A percentile compares a stretch with the other conserved stretches of the same genome.
phyloP scores from a whole-genome alignment of 2,113 vertebrate genomes.

The Aleadryas rufinucha region DNA sequence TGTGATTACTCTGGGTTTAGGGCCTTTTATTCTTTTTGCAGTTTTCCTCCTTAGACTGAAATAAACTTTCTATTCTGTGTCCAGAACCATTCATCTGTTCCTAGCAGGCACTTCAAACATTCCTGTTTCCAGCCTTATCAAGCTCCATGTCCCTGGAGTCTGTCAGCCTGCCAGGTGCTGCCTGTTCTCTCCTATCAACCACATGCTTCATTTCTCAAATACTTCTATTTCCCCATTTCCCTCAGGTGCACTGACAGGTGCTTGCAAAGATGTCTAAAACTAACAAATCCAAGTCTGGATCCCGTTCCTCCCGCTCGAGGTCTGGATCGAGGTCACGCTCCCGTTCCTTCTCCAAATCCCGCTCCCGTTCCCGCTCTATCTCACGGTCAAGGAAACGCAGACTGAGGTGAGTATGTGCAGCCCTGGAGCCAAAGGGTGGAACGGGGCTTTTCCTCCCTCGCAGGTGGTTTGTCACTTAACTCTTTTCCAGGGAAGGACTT shows the following conservation, averaged over 20 bases:
- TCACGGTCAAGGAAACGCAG: conserved; percentile 91
- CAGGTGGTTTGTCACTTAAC: not conserved
- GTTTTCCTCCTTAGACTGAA: not conserved
- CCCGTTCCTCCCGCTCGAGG: conserved; percentile 85
- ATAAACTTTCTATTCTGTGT: not conserved
- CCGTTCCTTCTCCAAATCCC: conserved; percentile 87
- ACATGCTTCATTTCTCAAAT: not conserved
- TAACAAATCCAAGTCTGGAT: conserved; percentile 89
- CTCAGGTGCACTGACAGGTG: conserved; percentile 61
- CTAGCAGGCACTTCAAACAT: not conserved
- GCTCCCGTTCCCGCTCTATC: conserved; percentile 86
- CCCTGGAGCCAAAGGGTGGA: not conserved
- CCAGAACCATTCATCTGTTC: not conserved
- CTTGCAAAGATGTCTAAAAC: conserved; percentile 88
- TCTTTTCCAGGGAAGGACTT: not conserved
- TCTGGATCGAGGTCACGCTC: conserved; percentile 87
- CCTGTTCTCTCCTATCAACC: not conserved
- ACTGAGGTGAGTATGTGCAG: conserved; percentile 79
- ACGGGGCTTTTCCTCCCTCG: not conserved
- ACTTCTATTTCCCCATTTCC: not conserved
- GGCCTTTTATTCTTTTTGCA: not conserved
- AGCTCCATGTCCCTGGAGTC: not conserved
- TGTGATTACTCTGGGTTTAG: not conserved
- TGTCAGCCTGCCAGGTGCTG: not conserved
- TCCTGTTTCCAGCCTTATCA: not conserved